Percentiles rank a stretch among this genome's conserved stretches.
Evolutionary conservation across 2,113 vertebrate species (phyloP).

Genomic region (Bothrops jararaca): DNA sequence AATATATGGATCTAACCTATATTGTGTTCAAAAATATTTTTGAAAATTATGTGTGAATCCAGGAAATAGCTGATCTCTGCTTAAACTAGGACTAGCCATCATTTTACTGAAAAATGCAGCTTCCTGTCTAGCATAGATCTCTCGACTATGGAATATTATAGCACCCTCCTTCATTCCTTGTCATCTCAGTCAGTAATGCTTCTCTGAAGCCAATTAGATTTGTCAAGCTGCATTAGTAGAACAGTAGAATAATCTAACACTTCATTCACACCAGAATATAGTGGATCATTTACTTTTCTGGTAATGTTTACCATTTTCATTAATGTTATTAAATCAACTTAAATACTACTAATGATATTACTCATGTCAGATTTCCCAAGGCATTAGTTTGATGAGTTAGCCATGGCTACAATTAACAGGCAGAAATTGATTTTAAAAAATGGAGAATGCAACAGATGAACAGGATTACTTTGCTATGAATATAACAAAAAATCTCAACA

Average conservation of each 20-base stretch:
- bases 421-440: not conserved
- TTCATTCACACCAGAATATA: not conserved
- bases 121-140: not conserved
- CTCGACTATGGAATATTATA: not conserved
- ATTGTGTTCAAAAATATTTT: not conserved
- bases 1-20: not conserved
- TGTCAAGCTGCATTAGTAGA: conserved; percentile 9
- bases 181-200: not conserved
- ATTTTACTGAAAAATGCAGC: not conserved
- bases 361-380: not conserved
- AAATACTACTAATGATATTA: conserved; percentile 9
- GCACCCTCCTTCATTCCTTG: not conserved
- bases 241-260: not conserved
- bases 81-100: not conserved
- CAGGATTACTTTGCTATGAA: not conserved
- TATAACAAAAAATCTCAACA: not conserved
- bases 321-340: conserved; percentile 17
- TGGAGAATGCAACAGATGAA: not conserved
- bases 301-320: conserved; percentile 4
- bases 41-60: not conserved
- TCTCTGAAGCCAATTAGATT: conserved; percentile 19
- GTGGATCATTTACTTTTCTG: not conserved
- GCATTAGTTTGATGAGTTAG: not conserved
- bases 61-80: not conserved
- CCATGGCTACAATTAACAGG: not conserved